Evolutionary conservation across 1,140 invertebrate genomes (phyloP), one percentile per base, ranked within the genome.

Genomic region (Argopecten irradians): DNA sequence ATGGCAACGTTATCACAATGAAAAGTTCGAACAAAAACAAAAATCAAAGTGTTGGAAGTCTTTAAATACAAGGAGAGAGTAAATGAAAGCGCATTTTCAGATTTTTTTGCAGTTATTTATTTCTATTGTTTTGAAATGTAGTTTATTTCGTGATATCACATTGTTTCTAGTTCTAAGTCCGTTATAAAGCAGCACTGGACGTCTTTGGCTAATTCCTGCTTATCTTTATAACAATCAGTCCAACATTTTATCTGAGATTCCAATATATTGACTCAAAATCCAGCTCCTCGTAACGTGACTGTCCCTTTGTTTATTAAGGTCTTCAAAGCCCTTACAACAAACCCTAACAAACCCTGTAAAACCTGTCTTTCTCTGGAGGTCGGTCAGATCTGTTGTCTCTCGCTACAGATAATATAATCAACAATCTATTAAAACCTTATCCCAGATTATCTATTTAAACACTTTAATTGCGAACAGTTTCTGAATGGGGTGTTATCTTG

Each of bases 391-490:
- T 71, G 55, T 71, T 71, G 22, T 71, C 55, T 1, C 55, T 71
- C 55, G n/a, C 5, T 71, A 71, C 55, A 7, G n/a, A 71, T 28
- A 71, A 71, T 71, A 8, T 5, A 71, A n/a, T 46, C 43, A 19
- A 46, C 22, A 28, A 71, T 71, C 55, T 71, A 71, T 71, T 71
- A 71, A 71, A 71, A 71, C 0, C 55, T 71, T 71, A 71, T 39
- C 36, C 5, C 13, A 39, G 36, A 39, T 39, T 39, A 39, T 71
- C 55, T 71, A 5, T 71, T 71, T 71, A 71, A 71, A 71, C 55
- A 71, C 55, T 71, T 71, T 71, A 71, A 71, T 71, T 71, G 55
- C n/a, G 55, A 71, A 71, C 55, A 71, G n/a, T 71, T 71, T 71
- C n/a, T 71, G 55, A 71, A 71, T 28, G 11, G n/a, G 55, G 55